Evolutionary conservation across 2,888 invertebrate species (phyloP).

Genomic region (Cephus pygmeus): DNA sequence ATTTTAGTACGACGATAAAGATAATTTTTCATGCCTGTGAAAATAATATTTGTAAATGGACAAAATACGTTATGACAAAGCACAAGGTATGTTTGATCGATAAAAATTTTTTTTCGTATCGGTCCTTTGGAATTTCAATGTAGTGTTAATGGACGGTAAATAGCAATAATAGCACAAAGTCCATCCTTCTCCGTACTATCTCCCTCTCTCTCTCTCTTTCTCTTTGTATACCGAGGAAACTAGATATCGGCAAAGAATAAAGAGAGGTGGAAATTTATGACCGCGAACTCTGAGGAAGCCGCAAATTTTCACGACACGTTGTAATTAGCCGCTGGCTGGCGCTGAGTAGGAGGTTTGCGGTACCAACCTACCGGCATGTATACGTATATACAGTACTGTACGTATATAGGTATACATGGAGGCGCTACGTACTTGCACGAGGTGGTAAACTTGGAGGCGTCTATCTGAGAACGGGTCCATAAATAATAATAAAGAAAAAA

Average conservation of each 20-base stretch:
- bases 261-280: conserved; percentile 28
- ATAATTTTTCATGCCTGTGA: background rate
- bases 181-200: no score
- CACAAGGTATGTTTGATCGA: no score
- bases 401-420: no score
- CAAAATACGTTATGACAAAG: no score
- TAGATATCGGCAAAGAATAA: background rate
- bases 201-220: background rate
- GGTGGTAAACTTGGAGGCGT: background rate
- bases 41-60: no score
- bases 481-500: background rate
- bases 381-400: no score
- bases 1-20: background rate
- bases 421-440: no score
- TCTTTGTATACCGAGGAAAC: background rate
- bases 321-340: conserved; percentile 27
- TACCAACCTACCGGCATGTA: background rate
- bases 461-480: background rate
- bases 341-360: background rate
- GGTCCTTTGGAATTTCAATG: no score
- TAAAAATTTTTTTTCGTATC: no score
- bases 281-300: conserved; percentile 31
- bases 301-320: conserved; percentile 36
- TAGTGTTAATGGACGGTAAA: no score
- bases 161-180: no score